These are phyloP conservation scores for Platycheirus albimanus DNA, from an alignment of 2,888 invertebrate species.

Conservation along the genomic window DNA sequence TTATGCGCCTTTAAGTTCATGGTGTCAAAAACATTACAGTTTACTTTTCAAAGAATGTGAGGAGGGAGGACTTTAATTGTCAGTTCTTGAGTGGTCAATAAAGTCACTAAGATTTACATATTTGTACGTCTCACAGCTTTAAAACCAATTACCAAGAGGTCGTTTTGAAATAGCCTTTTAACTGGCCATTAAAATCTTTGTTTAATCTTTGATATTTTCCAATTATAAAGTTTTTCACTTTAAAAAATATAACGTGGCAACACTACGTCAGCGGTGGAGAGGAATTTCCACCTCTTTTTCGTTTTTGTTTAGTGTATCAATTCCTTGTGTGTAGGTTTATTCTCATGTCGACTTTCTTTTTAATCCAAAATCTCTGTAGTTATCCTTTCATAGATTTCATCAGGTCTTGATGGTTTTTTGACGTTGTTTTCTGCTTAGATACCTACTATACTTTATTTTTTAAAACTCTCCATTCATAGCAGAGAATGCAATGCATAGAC, in stretches of 20 bases:
- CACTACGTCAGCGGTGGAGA: not conserved
- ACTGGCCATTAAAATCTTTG: no score
- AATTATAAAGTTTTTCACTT: not conserved
- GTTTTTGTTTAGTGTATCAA: constrained; percentile 30
- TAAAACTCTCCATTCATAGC: constrained; percentile 22
- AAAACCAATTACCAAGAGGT: no score
- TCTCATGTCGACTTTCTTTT: constrained; percentile 67
- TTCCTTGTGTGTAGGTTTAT: constrained; percentile 35
- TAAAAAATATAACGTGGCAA: not conserved
- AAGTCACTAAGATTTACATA: no score
- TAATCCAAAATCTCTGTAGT: constrained; percentile 73
- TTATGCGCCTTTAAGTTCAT: no score
- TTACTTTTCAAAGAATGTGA: no score
- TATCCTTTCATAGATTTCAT: constrained; percentile 73
- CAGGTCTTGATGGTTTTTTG: constrained; percentile 71
- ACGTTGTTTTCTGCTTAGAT: constrained; percentile 61
- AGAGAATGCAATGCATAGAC: constrained; percentile 7
- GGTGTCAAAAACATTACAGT: no score
- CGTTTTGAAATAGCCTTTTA: no score
- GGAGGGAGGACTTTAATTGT: no score
- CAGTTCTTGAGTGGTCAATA: no score
- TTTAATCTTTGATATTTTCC: no score
- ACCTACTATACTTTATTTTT: constrained; percentile 7
- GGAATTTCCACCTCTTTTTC: not conserved
- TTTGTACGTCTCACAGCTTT: no score